Conservation (phyloP, 2,888 invertebrate genomes). For the Dryococelus australis region DNA sequence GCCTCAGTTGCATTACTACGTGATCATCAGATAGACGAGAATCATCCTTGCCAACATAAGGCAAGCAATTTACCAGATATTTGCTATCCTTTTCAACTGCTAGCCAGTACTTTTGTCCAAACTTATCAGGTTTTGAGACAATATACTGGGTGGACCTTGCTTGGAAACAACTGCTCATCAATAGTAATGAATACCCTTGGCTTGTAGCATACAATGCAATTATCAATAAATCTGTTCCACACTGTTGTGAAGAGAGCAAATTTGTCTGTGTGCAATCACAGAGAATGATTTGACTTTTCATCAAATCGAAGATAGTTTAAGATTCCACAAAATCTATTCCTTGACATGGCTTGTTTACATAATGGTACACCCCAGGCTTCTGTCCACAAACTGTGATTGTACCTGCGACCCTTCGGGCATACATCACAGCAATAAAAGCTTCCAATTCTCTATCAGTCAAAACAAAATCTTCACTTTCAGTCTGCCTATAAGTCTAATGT, state of each 20-base stretch:
- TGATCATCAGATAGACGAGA: background rate
- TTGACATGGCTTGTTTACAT: background rate
- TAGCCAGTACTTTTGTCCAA: slow-evolving; percentile 12
- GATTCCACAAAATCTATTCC: background rate
- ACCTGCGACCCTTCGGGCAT: no score
- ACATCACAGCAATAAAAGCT: no score
- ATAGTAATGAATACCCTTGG: background rate
- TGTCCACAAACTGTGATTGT: background rate
- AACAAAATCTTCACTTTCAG: no score
- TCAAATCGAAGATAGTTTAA: background rate
- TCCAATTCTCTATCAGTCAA: no score
- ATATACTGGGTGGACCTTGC: background rate
- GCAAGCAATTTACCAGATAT: slow-evolving; percentile 7
- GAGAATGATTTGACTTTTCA: background rate
- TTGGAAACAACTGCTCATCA: background rate
- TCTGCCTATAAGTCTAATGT: no score
- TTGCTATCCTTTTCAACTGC: background rate
- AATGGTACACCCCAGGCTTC: background rate
- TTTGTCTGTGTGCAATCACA: background rate
- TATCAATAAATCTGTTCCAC: background rate
- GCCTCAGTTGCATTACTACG: no score
- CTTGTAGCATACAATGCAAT: background rate
- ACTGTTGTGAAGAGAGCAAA: background rate
- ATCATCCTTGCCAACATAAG: slow-evolving; percentile 12
- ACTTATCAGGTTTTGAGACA: background rate